phyloP scores from a whole-genome alignment of 2,113 vertebrate genomes.

The Gobiocypris rarus region DNA sequence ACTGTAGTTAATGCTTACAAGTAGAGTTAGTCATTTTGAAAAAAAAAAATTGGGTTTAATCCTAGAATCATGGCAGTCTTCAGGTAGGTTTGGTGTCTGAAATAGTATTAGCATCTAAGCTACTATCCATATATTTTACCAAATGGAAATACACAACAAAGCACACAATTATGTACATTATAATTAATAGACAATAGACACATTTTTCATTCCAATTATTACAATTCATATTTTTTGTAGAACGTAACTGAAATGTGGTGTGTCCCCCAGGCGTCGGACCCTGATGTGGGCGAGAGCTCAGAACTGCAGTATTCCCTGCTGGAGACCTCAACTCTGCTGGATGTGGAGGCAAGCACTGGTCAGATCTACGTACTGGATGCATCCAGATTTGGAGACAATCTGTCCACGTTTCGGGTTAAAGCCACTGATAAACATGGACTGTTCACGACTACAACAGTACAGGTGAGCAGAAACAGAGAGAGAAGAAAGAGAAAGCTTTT shows the following conservation, averaged over 20 bases:
- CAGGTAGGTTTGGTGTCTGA: too few species aligned
- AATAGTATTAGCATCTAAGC: too few species aligned
- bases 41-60: too few species aligned
- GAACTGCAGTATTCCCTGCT: slow-evolving; percentile 73
- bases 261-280: slow-evolving; percentile 74
- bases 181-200: not conserved
- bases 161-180: not conserved
- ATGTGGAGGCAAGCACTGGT: slow-evolving; percentile 73
- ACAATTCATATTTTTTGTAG: not conserved
- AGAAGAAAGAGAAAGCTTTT: not conserved
- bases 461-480: slow-evolving; percentile 62
- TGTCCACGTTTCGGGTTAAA: slow-evolving; percentile 58
- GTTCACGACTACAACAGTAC: slow-evolving; percentile 59
- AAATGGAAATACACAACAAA: not conserved
- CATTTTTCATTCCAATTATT: not conserved
- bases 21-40: too few species aligned
- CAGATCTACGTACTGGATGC: slow-evolving; percentile 74
- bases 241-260: too few species aligned
- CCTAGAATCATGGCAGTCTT: not conserved
- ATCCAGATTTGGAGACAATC: slow-evolving; percentile 50
- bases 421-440: slow-evolving; percentile 70
- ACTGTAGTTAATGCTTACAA: not conserved
- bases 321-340: slow-evolving; percentile 55
- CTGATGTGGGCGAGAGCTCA: slow-evolving; percentile 65
- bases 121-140: too few species aligned